Base-by-base conservation (phyloP, 1,140 invertebrate species). In the Drosophila mayri region DNA sequence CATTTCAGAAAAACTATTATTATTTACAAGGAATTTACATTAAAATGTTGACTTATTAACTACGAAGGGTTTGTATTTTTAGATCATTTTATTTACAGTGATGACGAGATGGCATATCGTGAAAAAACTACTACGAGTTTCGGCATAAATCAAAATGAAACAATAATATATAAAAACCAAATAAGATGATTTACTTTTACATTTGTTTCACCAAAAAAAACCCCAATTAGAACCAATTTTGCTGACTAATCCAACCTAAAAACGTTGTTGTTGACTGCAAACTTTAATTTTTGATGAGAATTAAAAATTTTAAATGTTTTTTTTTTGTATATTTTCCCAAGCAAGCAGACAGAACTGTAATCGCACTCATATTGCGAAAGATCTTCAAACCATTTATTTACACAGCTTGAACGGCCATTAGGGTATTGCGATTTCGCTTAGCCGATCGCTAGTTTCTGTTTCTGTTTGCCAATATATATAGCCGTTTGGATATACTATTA, bases 391-490 rank as follows among this genome's bases (percentile, higher is more conserved):
- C 8, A 14, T 35, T 25, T 70, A 67, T 70, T 70, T 70, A 22
- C n/a, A 25, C 66, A 71, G 67, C 65, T 30, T 41, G 44, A 14
- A 44, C 16, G 32, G 37, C 4, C 30, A 52, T 55, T 38, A 66
- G 70, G 9, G 70, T 72, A 72, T 72, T 41, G 44, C 67, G 47
- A 18, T 59, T 60, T 60, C 66, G 22, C 37, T 40, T 28, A 35
- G 18, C 9, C 68, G 52, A 35, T 18, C 25, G 57, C 44, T 28
- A 50, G 40, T 60, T 66, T 22, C 12, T 38, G 43, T 40, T 32
- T 22, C 14, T 73, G 67, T 78, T 70, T 78, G 75, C 75, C 49
- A 28, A 62, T 50, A 58, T 50, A 61, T 55, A 77, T 49, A 63
- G 22, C 49, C 50, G 37, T 30, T 49, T 55, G 55, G 54, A 55